Conservation (phyloP, 2,888 invertebrate genomes). For the Tetrapedia diversipes region DNA sequence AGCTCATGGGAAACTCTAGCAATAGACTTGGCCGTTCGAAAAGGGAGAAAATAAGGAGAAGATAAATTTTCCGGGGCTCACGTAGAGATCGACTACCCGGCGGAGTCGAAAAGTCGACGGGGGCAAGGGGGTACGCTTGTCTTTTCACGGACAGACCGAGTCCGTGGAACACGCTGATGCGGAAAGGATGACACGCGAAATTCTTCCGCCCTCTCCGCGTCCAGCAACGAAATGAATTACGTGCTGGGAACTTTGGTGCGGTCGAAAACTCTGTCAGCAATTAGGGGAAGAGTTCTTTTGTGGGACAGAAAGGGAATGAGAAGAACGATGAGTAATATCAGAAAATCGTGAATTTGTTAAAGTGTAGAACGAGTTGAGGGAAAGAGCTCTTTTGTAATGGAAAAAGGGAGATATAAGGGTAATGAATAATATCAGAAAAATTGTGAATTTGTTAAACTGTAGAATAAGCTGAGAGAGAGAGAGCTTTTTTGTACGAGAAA, state of each 20-base stretch:
- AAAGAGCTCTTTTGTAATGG: too few relatives aligned
- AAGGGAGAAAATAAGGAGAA: constrained; percentile 36
- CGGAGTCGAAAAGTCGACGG: constrained; percentile 29
- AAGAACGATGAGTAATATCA: too few relatives aligned
- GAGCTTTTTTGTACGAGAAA: too few relatives aligned
- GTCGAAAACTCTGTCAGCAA: constrained; percentile 2
- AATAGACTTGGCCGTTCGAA: constrained; percentile 21
- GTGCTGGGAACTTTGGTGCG: neutral
- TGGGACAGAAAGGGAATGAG: too few relatives aligned
- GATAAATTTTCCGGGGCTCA: constrained; percentile 61
- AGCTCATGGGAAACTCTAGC: constrained; percentile 59
- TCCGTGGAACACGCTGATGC: constrained; percentile 26
- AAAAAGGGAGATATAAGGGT: too few relatives aligned
- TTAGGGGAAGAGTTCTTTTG: too few relatives aligned
- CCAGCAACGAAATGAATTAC: constrained; percentile 40
- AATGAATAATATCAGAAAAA: too few relatives aligned
- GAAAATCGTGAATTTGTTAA: too few relatives aligned
- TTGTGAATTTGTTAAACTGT: too few relatives aligned
- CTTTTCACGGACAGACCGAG: constrained; percentile 31
- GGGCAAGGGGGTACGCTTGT: constrained; percentile 2
- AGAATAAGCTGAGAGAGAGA: too few relatives aligned
- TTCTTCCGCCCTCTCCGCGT: constrained; percentile 19
- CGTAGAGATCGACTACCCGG: constrained; percentile 39
- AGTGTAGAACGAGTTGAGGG: too few relatives aligned
- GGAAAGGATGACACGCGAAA: constrained; percentile 54